Conservation (phyloP, 2,113 vertebrate species). For the Laticauda colubrina region DNA sequence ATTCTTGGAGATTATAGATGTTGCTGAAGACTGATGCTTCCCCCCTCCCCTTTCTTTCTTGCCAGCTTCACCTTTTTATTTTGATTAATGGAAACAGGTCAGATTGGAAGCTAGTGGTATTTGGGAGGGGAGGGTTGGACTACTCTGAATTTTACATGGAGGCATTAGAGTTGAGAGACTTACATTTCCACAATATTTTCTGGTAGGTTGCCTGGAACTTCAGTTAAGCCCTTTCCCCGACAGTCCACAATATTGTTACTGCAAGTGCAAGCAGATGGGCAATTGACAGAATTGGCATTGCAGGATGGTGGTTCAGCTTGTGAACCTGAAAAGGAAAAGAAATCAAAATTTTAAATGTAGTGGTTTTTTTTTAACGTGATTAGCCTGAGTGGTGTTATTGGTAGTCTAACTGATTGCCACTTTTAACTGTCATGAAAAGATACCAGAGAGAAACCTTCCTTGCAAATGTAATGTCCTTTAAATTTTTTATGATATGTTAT, state of each 20-base stretch:
- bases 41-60: neutral
- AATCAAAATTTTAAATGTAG: neutral
- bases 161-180: conserved; percentile 58
- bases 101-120: neutral
- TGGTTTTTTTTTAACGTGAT: neutral
- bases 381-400: neutral
- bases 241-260: conserved; percentile 98
- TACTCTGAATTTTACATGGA: neutral
- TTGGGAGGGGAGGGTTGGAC: neutral
- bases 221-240: conserved; percentile 86
- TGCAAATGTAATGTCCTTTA: neutral
- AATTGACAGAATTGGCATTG: conserved; percentile 84
- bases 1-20: neutral
- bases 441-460: neutral
- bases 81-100: neutral
- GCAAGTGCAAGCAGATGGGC: conserved; percentile 90
- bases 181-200: conserved; percentile 96
- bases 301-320: conserved; percentile 81
- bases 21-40: neutral
- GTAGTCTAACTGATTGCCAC: too few relatives aligned
- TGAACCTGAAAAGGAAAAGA: conserved; percentile 71
- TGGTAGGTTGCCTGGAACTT: conserved; percentile 92
- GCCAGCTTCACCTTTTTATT: neutral
- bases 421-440: neutral
- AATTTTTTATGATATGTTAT: neutral